These are phyloP conservation scores for Zapus hudsonius DNA, from an alignment of 2,113 vertebrate species.

Conservation along the genomic window DNA sequence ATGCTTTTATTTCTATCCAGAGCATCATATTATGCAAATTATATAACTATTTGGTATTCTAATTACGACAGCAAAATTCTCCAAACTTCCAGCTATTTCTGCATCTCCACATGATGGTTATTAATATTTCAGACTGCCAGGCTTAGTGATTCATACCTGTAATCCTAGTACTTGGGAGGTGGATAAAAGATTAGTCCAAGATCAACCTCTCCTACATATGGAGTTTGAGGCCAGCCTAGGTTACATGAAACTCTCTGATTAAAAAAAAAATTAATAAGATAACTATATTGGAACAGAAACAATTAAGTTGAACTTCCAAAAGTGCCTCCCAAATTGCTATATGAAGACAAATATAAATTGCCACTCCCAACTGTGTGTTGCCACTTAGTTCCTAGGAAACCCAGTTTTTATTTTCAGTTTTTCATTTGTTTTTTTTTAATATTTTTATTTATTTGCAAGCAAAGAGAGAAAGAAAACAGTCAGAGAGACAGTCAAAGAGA, in stretches of 20 bases:
- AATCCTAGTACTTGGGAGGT: neutral
- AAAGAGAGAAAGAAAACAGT: too few relatives aligned
- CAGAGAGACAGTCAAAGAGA: too few relatives aligned
- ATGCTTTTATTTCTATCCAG: neutral
- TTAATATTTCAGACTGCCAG: neutral
- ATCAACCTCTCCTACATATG: too few relatives aligned
- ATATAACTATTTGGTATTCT: neutral
- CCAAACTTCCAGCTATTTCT: constrained; percentile 33
- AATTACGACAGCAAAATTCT: constrained; percentile 38
- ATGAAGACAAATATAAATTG: constrained; percentile 1
- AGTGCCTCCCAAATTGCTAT: neutral
- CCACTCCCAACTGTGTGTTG: neutral
- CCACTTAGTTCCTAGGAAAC: neutral
- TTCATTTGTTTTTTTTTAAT: too few relatives aligned
- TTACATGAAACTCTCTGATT: too few relatives aligned
- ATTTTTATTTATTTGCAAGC: too few relatives aligned
- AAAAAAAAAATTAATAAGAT: neutral
- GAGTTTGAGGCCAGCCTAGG: too few relatives aligned
- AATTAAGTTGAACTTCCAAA: constrained; percentile 7
- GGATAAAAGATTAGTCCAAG: too few relatives aligned
- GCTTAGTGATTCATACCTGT: neutral
- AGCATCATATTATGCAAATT: neutral
- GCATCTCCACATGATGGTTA: neutral
- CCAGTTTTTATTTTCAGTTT: too few relatives aligned
- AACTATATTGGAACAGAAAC: neutral